Evolutionary conservation across 2,797 vertebrate species (phyloP).

Genomic region (Novumbra hubbsi): DNA sequence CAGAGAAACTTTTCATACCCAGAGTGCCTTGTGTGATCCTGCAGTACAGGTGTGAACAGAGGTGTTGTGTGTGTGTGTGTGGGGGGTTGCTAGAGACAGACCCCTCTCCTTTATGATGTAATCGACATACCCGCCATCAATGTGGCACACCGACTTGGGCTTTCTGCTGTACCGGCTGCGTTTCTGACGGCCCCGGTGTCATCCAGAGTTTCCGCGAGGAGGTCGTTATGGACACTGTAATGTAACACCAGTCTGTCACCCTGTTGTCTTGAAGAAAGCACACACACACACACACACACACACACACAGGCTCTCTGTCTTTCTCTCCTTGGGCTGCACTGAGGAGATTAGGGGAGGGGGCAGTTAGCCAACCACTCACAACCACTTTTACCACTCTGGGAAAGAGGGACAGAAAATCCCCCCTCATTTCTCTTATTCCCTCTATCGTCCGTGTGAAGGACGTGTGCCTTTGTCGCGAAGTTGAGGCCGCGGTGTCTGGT

Average conservation of each 20-base stretch:
- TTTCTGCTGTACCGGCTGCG: conserved; percentile 30
- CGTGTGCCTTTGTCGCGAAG: background rate
- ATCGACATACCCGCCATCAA: conserved; percentile 29
- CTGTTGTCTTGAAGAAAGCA: background rate
- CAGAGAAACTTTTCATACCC: conserved; percentile 11
- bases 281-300: conserved; percentile 25
- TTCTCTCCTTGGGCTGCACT: background rate
- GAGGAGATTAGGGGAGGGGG: background rate
- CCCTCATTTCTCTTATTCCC: background rate
- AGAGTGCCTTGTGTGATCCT: conserved; percentile 30
- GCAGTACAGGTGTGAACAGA: conserved; percentile 25
- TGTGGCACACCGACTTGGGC: conserved; percentile 15
- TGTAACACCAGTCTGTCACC: background rate
- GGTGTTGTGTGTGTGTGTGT: background rate
- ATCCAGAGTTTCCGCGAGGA: background rate
- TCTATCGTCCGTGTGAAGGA: no score
- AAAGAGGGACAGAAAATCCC: background rate
- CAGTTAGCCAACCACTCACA: background rate
- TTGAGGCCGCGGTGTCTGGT: background rate
- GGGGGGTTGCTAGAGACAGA: conserved; percentile 13
- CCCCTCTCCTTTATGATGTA: background rate
- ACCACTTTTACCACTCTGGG: conserved; percentile 1
- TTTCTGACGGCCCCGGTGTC: background rate
- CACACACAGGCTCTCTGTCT: background rate
- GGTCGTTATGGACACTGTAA: background rate